Evolutionary conservation across 2,113 vertebrate species (phyloP).

Genomic region (Proterorhinus semilunaris): DNA sequence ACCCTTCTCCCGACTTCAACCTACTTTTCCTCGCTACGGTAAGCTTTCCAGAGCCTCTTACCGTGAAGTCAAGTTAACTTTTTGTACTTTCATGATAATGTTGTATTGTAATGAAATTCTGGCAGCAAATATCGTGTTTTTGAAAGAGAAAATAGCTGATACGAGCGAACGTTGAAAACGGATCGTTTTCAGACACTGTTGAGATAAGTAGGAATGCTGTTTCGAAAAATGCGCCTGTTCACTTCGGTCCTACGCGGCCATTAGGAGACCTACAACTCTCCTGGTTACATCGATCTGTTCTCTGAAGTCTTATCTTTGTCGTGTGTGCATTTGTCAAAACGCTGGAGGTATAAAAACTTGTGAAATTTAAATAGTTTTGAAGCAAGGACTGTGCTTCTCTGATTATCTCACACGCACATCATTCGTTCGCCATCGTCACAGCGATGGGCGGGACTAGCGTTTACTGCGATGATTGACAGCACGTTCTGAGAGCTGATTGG

Average conservation of each 20-base stretch:
- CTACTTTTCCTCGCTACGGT: constrained; percentile 54
- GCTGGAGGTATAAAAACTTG: neutral
- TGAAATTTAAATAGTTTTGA: constrained; percentile 58
- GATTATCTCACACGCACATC: constrained; percentile 73
- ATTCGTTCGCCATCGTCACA: constrained; percentile 71
- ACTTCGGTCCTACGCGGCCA: constrained; percentile 59
- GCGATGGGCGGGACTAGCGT: constrained; percentile 44
- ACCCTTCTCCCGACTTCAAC: constrained; percentile 58
- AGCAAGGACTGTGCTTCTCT: constrained; percentile 53
- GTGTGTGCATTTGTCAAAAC: neutral
- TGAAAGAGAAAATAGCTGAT: constrained; percentile 44
- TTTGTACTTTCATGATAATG: constrained; percentile 16
- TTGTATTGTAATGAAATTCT: neutral
- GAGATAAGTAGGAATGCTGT: constrained; percentile 30
- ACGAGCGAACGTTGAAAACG: constrained; percentile 50
- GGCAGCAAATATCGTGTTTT: constrained; percentile 3
- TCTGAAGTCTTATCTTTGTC: constrained; percentile 50
- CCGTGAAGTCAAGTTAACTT: constrained; percentile 24
- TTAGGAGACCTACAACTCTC: constrained; percentile 23
- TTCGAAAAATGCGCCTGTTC: constrained; percentile 69
- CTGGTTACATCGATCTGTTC: constrained; percentile 35
- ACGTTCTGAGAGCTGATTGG: constrained; percentile 44
- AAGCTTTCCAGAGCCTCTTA: constrained; percentile 33
- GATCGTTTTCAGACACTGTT: constrained; percentile 39
- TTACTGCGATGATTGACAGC: constrained; percentile 28